Evolutionary conservation across 2,113 vertebrate genomes (phyloP), one percentile per base, ranked within the genome.

Genomic region (Scomber japonicus): DNA sequence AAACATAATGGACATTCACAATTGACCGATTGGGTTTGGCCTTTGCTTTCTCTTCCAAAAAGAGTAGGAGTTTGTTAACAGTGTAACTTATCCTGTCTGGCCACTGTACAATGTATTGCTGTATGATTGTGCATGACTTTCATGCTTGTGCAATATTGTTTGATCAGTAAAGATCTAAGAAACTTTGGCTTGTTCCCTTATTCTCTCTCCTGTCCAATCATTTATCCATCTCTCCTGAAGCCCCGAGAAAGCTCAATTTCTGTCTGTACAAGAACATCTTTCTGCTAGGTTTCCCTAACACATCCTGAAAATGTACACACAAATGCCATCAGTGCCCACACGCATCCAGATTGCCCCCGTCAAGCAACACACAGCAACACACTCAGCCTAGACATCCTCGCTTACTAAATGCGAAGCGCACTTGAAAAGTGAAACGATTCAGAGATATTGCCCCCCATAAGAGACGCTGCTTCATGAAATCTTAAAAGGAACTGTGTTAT

Each of bases 311-410:
- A 90, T 76, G 81, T 93, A 93, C 91, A 95, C 78, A 91, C 70
- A 91, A 94, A 95, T 91, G 91, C 92, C 91, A 94, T 94, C 92
- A 92, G 69, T 82, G 78, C 75, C 78, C 89, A 88, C 84, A 83
- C 82, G 50, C 82, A 86, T 66, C 67, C 86, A 84, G 82, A 90
- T 86, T 85, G 77, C 70, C 81, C 60, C 78, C 75, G 80, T 93
- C 90, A 87, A 87, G 60, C 59, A 66, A 27, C 24, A 27, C 24
- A 27, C 24, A 27, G 24, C 24, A 85, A 89, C 82, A 84, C 61
- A 70, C 78, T 85, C 78, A 64, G 60, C 67, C 44, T 73, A 80
- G 89, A 89, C 73, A 56, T 67, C 80, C 83, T 80, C 72, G 45
- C 85, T 86, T 67, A 77, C 88, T 30, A 45, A 73, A 90, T 66